Percentiles rank a stretch among this genome's conserved stretches.
phyloP scores from a whole-genome alignment of 2,113 vertebrate genomes.

The Plectropomus leopardus region DNA sequence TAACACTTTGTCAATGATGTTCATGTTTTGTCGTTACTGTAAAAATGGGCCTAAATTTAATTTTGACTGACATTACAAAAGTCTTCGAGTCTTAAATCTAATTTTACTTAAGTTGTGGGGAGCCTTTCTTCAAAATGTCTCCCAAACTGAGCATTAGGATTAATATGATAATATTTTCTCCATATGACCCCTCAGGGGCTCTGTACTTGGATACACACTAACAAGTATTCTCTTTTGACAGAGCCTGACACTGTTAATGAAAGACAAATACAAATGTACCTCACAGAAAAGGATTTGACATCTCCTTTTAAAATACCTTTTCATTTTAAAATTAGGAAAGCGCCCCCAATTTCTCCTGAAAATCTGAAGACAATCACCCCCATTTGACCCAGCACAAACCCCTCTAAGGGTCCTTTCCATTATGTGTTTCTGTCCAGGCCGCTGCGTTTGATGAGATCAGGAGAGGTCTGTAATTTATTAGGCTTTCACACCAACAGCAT shows the following conservation, averaged over 20 bases:
- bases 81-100: too few relatives aligned
- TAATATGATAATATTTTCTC: neutral
- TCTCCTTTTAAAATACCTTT: neutral
- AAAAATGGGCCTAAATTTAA: too few relatives aligned
- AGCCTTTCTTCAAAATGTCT: too few relatives aligned
- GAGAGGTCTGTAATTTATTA: slow-evolving; percentile 73
- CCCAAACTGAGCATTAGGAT: neutral
- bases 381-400: slow-evolving; percentile 24
- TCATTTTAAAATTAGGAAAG: neutral
- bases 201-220: neutral
- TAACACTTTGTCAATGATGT: too few relatives aligned
- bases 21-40: too few relatives aligned
- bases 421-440: slow-evolving; percentile 52
- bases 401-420: slow-evolving; percentile 27
- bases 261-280: neutral
- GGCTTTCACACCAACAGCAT: slow-evolving; percentile 68
- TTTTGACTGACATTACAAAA: too few relatives aligned
- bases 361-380: neutral
- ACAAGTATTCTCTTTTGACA: neutral
- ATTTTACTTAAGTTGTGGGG: too few relatives aligned
- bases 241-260: neutral
- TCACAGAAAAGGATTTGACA: neutral
- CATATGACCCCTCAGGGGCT: neutral
- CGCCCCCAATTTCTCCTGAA: neutral
- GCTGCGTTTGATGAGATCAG: slow-evolving; percentile 57